Base-by-base conservation (phyloP, 2,113 vertebrate genomes). In the Ifrita kowaldi region DNA sequence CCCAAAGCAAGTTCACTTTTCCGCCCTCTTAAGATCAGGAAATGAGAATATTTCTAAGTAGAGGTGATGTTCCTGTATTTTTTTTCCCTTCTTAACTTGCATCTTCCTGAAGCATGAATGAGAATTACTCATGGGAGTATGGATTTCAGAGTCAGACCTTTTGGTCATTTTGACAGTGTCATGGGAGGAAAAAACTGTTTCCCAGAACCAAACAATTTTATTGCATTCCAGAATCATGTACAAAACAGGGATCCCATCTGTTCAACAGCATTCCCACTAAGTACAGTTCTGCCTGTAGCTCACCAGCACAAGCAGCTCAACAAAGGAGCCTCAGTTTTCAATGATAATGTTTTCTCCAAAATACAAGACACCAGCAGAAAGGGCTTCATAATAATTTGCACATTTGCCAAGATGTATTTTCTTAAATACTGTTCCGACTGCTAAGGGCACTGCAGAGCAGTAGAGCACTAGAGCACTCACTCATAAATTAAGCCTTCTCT, bases 151-250 rank as follows among this genome's bases (percentile, higher is more conserved):
- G 84, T 91, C 57, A 83, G 80, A 71, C 75, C 68, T 70, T 83
- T 75, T 74, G 80, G 74, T 78, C 81, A 33, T 90, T 96, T 95
- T 88, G 87, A 82, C 70, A 91, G 50, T 56, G 75, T 85, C 93
- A 95, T 42, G 87, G 77, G 87, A 97, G 86, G 75, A 56, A 95
- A 94, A 96, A 95, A 84, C 85, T 94, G n/a, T 96, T 97, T 96
- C 92, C 92, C 96, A 95, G 95, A 96, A 96, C 91, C 57, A 96
- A 93, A 83, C 64, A 90, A 97, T 97, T 97, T 96, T 91, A 95
- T 44, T 84, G 89, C 96, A 98, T 98, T 98, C 97, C 97, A 97
- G 64, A 93, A 90, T 96, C 97, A 94, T 95, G 93, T 94, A 88
- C 83, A 95, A 94, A 91, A 82, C 93, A 91, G 93, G 90, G 88